Percentiles rank a stretch among this genome's conserved stretches.
Conservation (phyloP, 2,113 vertebrate genomes). For the Hylia prasina region DNA sequence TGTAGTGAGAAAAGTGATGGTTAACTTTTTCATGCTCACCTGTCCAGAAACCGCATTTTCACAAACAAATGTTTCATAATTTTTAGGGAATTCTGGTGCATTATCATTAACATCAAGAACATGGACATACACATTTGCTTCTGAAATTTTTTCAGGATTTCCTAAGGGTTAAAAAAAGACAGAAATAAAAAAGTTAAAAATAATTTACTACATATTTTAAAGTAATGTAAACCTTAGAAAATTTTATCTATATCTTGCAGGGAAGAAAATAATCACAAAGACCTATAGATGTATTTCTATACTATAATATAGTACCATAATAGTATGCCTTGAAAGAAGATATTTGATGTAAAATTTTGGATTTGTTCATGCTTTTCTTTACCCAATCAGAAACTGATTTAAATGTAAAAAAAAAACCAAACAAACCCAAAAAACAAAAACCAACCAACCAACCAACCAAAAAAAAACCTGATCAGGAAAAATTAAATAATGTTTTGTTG, state of each 20-base stretch:
- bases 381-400: neutral
- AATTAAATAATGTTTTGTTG: neutral
- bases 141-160: constrained; percentile 77
- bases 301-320: neutral
- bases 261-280: neutral
- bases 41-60: constrained; percentile 84
- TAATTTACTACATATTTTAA: neutral
- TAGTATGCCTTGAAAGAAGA: neutral
- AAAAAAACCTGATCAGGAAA: neutral
- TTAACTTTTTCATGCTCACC: constrained; percentile 68
- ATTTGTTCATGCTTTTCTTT: neutral
- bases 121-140: constrained; percentile 79
- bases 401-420: neutral
- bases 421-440: no score
- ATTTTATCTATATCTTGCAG: neutral
- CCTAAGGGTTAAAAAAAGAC: constrained; percentile 66
- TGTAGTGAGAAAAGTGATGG: neutral
- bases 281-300: neutral
- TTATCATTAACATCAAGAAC: constrained; percentile 92
- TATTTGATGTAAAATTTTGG: neutral
- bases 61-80: constrained; percentile 90
- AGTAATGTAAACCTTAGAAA: neutral
- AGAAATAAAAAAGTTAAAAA: neutral
- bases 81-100: constrained; percentile 80
- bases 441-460: no score